These are phyloP conservation scores for Chloropsis hardwickii DNA, from an alignment of 2,113 vertebrate species.

Conservation along the genomic window DNA sequence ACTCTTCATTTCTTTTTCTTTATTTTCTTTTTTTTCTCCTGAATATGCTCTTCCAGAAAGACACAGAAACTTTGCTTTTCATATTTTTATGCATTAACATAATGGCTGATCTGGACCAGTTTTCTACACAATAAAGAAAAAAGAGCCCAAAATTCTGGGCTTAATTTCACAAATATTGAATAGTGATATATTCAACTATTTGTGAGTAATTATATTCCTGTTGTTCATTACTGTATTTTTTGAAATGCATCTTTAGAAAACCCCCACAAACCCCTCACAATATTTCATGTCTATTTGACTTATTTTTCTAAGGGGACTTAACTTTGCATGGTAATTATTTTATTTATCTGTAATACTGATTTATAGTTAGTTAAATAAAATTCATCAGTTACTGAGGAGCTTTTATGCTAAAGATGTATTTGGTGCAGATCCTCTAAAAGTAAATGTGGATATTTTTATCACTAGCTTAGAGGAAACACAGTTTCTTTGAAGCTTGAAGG, in stretches of 20 bases:
- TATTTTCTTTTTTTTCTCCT: background rate
- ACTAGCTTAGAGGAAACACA: background rate
- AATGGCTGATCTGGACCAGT: background rate
- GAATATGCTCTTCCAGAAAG: background rate
- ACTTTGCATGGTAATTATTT: background rate
- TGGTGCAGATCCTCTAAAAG: background rate
- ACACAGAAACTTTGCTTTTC: background rate
- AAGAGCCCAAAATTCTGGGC: background rate
- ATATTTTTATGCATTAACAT: background rate
- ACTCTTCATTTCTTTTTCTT: background rate
- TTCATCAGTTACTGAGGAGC: background rate
- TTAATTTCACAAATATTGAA: background rate
- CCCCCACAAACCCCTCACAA: accelerated
- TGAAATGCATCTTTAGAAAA: background rate
- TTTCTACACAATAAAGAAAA: background rate
- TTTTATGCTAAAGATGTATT: background rate
- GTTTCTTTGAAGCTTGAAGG: conserved; percentile 23
- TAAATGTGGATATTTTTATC: background rate
- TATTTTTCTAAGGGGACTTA: background rate
- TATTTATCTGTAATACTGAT: background rate
- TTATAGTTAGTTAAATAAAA: background rate
- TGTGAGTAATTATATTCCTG: background rate
- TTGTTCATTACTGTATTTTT: background rate
- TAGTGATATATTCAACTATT: background rate
- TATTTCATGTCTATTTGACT: background rate